These are phyloP conservation scores for Drosophila lini DNA, from an alignment of 1,140 invertebrate species.

Conservation along the genomic window DNA sequence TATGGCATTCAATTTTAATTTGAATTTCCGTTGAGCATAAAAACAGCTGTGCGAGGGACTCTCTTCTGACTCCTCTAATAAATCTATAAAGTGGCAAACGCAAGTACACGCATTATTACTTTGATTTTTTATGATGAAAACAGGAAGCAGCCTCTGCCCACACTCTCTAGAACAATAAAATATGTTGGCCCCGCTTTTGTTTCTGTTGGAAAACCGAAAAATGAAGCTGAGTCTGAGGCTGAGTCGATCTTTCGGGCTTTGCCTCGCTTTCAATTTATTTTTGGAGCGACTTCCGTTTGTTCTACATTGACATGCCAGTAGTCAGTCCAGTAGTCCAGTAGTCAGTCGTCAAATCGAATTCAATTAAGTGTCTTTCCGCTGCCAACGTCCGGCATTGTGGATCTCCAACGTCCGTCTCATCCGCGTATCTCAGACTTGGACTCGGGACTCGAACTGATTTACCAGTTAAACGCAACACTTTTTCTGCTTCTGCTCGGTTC, in stretches of 20 bases:
- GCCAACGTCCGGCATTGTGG: constrained; percentile 62
- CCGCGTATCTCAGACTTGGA: constrained; percentile 19
- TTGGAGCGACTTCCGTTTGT: constrained; percentile 76
- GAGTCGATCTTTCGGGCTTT: constrained; percentile 22
- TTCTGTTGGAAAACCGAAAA: background rate
- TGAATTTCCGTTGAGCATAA: constrained; percentile 78
- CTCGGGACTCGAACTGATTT: constrained; percentile 60
- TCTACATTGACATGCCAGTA: constrained; percentile 72
- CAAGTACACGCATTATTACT: constrained; percentile 83
- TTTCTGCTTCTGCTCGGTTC: constrained; percentile 46
- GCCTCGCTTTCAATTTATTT: constrained; percentile 77
- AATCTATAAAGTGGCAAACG: constrained; percentile 82
- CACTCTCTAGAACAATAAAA: constrained; percentile 57
- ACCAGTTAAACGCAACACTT: constrained; percentile 82
- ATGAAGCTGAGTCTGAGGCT: constrained; percentile 17
- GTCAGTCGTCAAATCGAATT: constrained; percentile 74
- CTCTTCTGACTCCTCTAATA: constrained; percentile 47
- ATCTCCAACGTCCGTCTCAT: constrained; percentile 3
- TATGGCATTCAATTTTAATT: constrained; percentile 72
- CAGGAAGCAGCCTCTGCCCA: constrained; percentile 61
- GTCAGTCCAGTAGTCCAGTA: background rate
- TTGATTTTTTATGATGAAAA: constrained; percentile 82
- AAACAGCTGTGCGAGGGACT: constrained; percentile 27
- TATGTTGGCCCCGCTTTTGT: constrained; percentile 45
- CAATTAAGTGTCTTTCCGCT: constrained; percentile 79